Percentiles rank a stretch among this genome's conserved stretches.
These are phyloP conservation scores for Galbula dea DNA, from an alignment of 2,113 vertebrate species.

Conservation along the genomic window DNA sequence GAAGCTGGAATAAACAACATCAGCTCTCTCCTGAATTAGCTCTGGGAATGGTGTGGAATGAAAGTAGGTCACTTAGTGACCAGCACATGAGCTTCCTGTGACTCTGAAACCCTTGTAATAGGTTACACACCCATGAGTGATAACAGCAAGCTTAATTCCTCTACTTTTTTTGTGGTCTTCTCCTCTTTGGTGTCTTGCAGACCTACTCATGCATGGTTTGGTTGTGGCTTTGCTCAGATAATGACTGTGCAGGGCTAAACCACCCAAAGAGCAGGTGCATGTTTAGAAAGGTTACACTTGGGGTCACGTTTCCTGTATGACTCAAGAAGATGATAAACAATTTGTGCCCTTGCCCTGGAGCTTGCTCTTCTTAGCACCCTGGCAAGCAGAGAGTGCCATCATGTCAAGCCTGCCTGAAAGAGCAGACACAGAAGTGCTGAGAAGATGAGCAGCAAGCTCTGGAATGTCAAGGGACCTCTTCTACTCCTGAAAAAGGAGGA, in stretches of 20 bases:
- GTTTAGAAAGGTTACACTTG: neutral
- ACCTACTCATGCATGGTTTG: accelerated
- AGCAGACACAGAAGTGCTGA: neutral
- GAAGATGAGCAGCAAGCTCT: neutral
- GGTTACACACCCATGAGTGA: neutral
- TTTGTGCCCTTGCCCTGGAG: neutral
- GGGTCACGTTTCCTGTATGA: neutral
- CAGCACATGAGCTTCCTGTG: neutral
- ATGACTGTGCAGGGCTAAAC: neutral
- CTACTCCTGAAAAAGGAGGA: neutral
- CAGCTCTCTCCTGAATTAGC: neutral
- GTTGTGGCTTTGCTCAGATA: neutral
- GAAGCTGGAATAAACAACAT: neutral
- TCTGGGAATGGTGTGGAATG: neutral
- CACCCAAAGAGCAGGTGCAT: neutral
- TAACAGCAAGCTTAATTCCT: neutral
- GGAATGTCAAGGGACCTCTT: neutral
- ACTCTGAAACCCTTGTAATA: neutral
- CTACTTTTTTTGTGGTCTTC: neutral
- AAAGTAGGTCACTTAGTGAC: neutral
- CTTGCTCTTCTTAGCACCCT: neutral
- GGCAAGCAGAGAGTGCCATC: neutral
- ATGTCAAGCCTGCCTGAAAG: neutral
- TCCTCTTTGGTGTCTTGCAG: neutral
- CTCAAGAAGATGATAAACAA: neutral